A percentile compares a stretch with the other conserved stretches of the same genome.
phyloP scores from a whole-genome alignment of 2,888 invertebrate species.

The Lycocerus yunnanus region DNA sequence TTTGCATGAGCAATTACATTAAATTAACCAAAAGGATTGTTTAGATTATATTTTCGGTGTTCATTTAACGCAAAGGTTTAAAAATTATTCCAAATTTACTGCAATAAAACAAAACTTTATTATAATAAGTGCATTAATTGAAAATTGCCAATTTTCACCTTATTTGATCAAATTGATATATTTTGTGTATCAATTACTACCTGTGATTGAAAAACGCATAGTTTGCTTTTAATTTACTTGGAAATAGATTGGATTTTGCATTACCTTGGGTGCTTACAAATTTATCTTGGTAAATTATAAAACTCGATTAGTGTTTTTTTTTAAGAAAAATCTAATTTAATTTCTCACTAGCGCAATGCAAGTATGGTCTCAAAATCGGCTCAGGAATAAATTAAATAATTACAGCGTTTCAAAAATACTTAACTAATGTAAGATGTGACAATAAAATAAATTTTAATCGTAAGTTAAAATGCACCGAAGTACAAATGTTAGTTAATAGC shows the following conservation, averaged over 20 bases:
- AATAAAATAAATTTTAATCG: neutral
- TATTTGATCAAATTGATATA: neutral
- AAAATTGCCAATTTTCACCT: neutral
- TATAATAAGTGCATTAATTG: too few relatives aligned
- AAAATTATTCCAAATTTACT: too few relatives aligned
- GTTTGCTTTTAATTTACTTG: neutral
- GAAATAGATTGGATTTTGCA: neutral
- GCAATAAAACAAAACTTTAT: too few relatives aligned
- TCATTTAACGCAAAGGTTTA: too few relatives aligned
- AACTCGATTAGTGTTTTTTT: neutral
- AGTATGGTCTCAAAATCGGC: too few relatives aligned
- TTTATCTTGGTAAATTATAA: neutral
- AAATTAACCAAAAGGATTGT: constrained; percentile 21
- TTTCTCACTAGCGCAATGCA: neutral
- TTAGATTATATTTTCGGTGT: neutral
- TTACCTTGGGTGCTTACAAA: neutral
- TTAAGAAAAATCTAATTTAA: neutral
- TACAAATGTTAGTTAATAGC: neutral
- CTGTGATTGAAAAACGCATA: neutral
- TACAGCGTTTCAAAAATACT: neutral
- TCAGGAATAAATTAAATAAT: neutral
- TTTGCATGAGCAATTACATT: constrained; percentile 31
- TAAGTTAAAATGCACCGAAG: neutral
- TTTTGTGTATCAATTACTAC: neutral
- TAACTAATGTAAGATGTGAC: neutral